Percentiles rank a stretch among this genome's conserved stretches.
Evolutionary conservation across 2,113 vertebrate genomes (phyloP).

Genomic region (Laticauda laticaudata): DNA sequence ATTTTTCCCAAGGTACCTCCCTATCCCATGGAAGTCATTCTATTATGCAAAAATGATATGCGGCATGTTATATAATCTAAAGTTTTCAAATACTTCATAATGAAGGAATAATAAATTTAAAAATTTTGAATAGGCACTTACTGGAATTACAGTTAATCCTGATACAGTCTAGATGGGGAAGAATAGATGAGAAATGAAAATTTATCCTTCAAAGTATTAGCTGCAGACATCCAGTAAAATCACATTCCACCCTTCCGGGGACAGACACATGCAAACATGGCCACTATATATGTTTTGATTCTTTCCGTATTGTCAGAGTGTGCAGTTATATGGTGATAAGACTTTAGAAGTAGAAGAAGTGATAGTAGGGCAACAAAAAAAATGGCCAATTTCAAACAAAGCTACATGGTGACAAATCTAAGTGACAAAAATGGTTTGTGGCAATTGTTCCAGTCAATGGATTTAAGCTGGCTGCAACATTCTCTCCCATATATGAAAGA

Average conservation of each 20-base stretch:
- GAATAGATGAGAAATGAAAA: conserved; percentile 99
- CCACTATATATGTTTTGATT: conserved; percentile 77
- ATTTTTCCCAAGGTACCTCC: conserved; percentile 53
- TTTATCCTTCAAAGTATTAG: conserved; percentile 99
- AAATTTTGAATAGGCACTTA: conserved; percentile 98
- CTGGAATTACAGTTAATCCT: conserved; percentile 99
- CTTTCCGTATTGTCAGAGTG: conserved; percentile 63
- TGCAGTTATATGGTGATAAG: conserved; percentile 69
- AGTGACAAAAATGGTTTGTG: conserved; percentile 56
- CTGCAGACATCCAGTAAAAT: conserved; percentile 99
- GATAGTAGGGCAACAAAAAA: conserved; percentile 68
- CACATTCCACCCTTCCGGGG: conserved; percentile 98
- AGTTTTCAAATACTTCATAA: conserved; percentile 67
- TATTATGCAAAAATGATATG: conserved; percentile 52
- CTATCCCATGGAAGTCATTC: conserved; percentile 57
- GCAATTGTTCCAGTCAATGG: conserved; percentile 74
- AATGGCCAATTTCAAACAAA: conserved; percentile 88
- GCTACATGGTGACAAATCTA: conserved; percentile 85
- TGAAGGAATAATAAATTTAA: conserved; percentile 84
- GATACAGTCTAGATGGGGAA: conserved; percentile 99
- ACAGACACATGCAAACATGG: conserved; percentile 93
- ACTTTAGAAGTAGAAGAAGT: conserved; percentile 69
- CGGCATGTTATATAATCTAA: conserved; percentile 60
- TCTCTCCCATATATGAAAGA: conserved; percentile 80
- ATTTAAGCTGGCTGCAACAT: conserved; percentile 72